phyloP scores from a whole-genome alignment of 1,140 invertebrate species.

The Ganaspis sp. region DNA sequence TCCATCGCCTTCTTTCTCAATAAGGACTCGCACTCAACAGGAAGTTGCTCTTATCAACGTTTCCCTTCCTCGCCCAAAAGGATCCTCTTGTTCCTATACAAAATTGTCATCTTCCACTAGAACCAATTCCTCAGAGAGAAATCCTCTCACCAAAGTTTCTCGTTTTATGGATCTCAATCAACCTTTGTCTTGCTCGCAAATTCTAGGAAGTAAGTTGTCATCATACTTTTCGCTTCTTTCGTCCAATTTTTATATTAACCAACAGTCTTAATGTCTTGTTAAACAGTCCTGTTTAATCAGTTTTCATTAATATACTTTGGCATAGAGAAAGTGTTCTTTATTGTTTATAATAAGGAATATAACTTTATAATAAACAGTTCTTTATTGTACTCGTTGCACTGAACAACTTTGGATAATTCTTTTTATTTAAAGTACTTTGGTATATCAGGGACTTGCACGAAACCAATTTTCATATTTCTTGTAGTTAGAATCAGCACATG shows the following conservation, averaged over 20 bases:
- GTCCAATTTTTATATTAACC: not conserved
- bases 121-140: not conserved
- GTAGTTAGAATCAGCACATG: too few relatives aligned
- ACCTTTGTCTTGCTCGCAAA: not conserved
- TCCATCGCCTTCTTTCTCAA: not conserved
- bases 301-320: too few relatives aligned
- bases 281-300: too few relatives aligned
- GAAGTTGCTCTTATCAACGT: constrained; percentile 9
- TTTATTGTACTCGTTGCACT: too few relatives aligned
- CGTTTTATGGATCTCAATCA: constrained; percentile 14
- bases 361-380: too few relatives aligned
- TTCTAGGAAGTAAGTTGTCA: not conserved
- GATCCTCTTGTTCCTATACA: constrained; percentile 1
- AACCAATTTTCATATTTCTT: too few relatives aligned
- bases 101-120: not conserved
- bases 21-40: not conserved
- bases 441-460: too few relatives aligned
- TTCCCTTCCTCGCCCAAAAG: constrained; percentile 1
- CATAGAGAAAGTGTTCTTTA: too few relatives aligned
- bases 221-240: not conserved
- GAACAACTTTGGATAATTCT: too few relatives aligned
- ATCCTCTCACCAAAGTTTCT: not conserved
- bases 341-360: too few relatives aligned
- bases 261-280: too few relatives aligned
- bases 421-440: too few relatives aligned